A percentile compares a stretch with the other conserved stretches of the same genome.
Evolutionary conservation across 2,888 invertebrate species (phyloP).

Genomic region (Lamellibrachia satsuma): DNA sequence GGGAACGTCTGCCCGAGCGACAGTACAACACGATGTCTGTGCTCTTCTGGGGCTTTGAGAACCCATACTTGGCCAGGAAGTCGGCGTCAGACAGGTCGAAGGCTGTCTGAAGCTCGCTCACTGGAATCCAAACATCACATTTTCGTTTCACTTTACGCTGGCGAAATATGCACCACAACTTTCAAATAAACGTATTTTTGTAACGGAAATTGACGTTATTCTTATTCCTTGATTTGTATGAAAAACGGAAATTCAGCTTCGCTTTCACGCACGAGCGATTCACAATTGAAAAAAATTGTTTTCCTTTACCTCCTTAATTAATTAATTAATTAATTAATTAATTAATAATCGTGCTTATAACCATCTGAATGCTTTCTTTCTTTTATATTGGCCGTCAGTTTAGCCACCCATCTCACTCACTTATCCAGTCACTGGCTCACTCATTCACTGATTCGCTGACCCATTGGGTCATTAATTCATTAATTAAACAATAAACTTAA

Average conservation of each 20-base stretch:
- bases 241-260: no score
- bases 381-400: not conserved
- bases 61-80: not conserved
- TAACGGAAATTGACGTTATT: no score
- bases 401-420: not conserved
- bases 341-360: not conserved
- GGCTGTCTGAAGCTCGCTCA: slow-evolving; percentile 8
- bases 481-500: no score
- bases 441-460: not conserved
- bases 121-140: not conserved
- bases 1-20: not conserved
- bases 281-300: not conserved
- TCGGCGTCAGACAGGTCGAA: not conserved
- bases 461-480: not conserved
- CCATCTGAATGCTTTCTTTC: not conserved
- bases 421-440: not conserved
- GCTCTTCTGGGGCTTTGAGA: not conserved
- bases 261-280: no score
- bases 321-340: no score
- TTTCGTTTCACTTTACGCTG: not conserved
- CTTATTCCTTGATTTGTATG: no score
- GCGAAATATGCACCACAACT: not conserved
- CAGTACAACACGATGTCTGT: not conserved
- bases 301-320: not conserved
- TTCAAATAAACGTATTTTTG: no score